Conservation (phyloP, 1,140 invertebrate species). For the Lamellibrachia luymesi region DNA sequence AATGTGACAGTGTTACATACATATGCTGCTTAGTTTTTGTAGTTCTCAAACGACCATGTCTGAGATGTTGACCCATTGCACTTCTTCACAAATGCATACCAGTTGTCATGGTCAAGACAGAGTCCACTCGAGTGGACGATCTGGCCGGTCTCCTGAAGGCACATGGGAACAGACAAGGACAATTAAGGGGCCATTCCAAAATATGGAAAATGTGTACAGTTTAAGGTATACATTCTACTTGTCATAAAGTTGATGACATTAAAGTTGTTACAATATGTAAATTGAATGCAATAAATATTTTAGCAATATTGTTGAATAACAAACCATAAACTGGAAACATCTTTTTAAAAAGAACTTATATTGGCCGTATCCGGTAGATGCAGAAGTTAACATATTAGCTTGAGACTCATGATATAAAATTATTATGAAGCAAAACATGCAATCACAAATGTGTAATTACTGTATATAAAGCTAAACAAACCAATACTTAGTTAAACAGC, state of each 20-base stretch:
- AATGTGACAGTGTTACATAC: not conserved
- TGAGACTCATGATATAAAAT: too few species aligned
- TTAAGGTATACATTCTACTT: not conserved
- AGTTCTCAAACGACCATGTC: constrained; percentile 17
- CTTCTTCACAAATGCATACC: not conserved
- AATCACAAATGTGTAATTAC: too few species aligned
- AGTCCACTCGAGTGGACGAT: not conserved
- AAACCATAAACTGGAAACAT: too few species aligned
- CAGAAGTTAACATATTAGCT: too few species aligned
- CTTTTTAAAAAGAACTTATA: too few species aligned
- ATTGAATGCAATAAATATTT: too few species aligned
- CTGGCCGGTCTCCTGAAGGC: not conserved
- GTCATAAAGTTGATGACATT: not conserved
- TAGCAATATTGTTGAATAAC: too few species aligned
- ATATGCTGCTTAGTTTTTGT: not conserved
- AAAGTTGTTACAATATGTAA: too few species aligned
- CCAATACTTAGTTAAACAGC: too few species aligned
- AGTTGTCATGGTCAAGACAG: constrained; percentile 17
- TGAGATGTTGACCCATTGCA: constrained; percentile 13
- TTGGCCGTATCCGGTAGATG: too few species aligned
- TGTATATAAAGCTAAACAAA: too few species aligned
- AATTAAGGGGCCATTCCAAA: not conserved
- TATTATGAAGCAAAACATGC: too few species aligned
- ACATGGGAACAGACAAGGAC: not conserved
- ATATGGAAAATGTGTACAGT: not conserved